phyloP scores from a whole-genome alignment of 2,888 invertebrate species.

The Himalopsyche anomala region DNA sequence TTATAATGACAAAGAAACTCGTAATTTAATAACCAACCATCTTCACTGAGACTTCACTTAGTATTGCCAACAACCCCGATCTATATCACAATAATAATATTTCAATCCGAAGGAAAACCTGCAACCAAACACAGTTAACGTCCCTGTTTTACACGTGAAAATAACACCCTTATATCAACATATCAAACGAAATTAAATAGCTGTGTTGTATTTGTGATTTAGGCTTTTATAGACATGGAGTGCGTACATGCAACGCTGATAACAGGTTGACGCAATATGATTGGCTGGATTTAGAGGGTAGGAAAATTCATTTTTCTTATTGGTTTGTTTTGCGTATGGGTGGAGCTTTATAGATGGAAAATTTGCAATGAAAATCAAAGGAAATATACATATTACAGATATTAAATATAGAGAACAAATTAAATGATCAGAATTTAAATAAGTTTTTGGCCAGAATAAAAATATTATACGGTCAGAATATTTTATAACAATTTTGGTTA shows the following conservation, averaged over 20 bases:
- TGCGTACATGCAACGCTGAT: constrained; percentile 17
- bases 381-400: too few species aligned
- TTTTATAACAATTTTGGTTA: too few species aligned
- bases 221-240: background rate
- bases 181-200: too few species aligned
- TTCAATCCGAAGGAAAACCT: background rate
- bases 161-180: too few species aligned
- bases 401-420: too few species aligned
- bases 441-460: too few species aligned
- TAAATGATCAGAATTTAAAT: too few species aligned
- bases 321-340: constrained; percentile 73
- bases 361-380: constrained; percentile 19
- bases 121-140: background rate
- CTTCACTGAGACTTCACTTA: background rate
- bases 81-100: background rate
- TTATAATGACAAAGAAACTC: background rate
- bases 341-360: constrained; percentile 66
- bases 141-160: too few species aligned
- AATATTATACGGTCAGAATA: too few species aligned
- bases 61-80: constrained; percentile 3
- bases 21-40: constrained; percentile 8
- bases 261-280: constrained; percentile 71
- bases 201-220: background rate
- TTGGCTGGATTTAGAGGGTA: constrained; percentile 71
- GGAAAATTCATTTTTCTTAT: constrained; percentile 69